Evolutionary conservation across 2,797 vertebrate genomes (phyloP).

Genomic region (Orestias chungarensis): DNA sequence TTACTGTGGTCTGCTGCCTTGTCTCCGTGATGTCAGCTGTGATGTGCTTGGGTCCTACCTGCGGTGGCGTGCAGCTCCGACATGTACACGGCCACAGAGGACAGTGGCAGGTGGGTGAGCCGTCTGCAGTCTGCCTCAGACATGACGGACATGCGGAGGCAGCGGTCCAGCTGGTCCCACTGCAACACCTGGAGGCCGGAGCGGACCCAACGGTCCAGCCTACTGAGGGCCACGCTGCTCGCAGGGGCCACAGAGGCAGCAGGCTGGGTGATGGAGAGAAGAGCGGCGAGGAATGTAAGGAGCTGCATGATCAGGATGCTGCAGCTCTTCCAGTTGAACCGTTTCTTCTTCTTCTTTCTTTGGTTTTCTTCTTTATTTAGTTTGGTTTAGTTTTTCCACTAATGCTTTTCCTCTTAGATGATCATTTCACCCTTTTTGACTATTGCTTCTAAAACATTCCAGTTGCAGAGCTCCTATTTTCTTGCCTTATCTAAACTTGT

Average conservation of each 20-base stretch:
- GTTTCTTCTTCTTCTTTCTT: no score
- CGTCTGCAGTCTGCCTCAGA: constrained; percentile 78
- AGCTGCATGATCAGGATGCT: constrained; percentile 40
- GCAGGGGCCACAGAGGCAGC: constrained; percentile 11
- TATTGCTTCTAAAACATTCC: not conserved
- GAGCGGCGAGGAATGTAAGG: constrained; percentile 29
- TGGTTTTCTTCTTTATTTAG: not conserved
- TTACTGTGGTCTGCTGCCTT: not conserved
- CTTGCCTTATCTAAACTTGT: not conserved
- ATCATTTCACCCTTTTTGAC: constrained; percentile 11
- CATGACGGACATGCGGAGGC: constrained; percentile 72
- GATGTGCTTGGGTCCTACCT: constrained; percentile 43
- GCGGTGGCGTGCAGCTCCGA: constrained; percentile 59
- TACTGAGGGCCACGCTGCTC: constrained; percentile 43
- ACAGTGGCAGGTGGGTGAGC: constrained; percentile 72
- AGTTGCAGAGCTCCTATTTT: not conserved
- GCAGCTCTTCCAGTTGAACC: not conserved
- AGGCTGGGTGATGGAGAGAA: constrained; percentile 55
- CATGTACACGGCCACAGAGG: constrained; percentile 77
- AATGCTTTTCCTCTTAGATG: constrained; percentile 4
- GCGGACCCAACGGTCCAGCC: constrained; percentile 80
- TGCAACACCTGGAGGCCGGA: constrained; percentile 81
- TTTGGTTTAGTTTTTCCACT: constrained; percentile 1
- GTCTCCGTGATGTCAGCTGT: not conserved
- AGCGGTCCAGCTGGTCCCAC: constrained; percentile 78